phyloP scores from a whole-genome alignment of 1,140 invertebrate species.

The Lasaia peninsularis region DNA sequence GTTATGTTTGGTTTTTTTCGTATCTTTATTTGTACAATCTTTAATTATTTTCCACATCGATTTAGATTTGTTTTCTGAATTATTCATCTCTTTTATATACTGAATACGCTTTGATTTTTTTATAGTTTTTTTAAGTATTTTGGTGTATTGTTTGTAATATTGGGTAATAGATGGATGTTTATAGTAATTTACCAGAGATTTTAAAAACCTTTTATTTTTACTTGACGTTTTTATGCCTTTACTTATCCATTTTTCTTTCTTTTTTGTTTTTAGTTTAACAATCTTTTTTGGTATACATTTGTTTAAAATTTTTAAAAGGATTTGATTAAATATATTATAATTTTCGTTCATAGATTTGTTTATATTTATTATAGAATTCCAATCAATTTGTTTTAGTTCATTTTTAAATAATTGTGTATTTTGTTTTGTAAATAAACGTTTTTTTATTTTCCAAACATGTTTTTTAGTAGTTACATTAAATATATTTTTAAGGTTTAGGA shows the following conservation, averaged over 20 bases:
- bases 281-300: not conserved
- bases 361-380: not conserved
- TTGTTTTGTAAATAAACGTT: not conserved
- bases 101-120: too few species aligned
- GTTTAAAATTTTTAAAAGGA: not conserved
- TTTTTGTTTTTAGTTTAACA: not conserved
- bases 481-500: not conserved
- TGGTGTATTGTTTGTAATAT: too few species aligned
- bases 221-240: not conserved
- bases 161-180: not conserved
- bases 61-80: constrained; percentile 19
- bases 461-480: not conserved
- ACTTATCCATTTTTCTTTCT: not conserved
- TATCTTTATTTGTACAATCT: constrained; percentile 17
- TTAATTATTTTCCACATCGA: constrained; percentile 23
- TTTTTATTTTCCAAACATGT: not conserved
- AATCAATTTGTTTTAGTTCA: not conserved
- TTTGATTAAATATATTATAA: not conserved
- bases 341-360: not conserved
- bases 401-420: not conserved
- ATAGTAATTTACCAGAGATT: not conserved
- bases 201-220: not conserved
- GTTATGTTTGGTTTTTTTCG: not conserved
- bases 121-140: too few species aligned
- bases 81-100: constrained; percentile 7